These are phyloP conservation scores for Apomyelois bistriatella DNA, from an alignment of 2,888 invertebrate genomes.

Conservation along the genomic window DNA sequence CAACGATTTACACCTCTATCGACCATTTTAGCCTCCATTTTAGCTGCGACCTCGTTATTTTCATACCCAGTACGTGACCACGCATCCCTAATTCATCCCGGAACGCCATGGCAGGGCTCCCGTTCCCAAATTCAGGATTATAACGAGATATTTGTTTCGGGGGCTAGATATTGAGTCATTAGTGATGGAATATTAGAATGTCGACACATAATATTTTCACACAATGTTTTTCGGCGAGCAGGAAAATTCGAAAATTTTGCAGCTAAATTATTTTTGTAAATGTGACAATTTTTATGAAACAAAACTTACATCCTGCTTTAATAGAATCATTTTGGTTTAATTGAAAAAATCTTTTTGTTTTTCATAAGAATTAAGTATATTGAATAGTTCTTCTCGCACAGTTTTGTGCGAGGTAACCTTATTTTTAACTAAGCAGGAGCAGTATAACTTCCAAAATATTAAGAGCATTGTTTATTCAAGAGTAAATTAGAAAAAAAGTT, in stretches of 20 bases:
- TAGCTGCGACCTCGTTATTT: slow-evolving; percentile 44
- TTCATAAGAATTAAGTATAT: too few relatives aligned
- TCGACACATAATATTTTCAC: neutral
- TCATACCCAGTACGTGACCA: slow-evolving; percentile 57
- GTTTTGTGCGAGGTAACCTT: too few relatives aligned
- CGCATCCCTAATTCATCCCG: slow-evolving; percentile 48
- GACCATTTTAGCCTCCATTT: slow-evolving; percentile 24
- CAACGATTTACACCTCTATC: neutral
- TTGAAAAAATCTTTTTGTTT: too few relatives aligned
- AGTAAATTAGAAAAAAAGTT: slow-evolving; percentile 50
- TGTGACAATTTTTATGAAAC: too few relatives aligned
- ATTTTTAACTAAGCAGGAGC: too few relatives aligned
- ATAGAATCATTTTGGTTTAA: too few relatives aligned
- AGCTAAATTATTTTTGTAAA: too few relatives aligned
- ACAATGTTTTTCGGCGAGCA: neutral
- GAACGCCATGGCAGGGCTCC: slow-evolving; percentile 19
- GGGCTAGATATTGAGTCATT: slow-evolving; percentile 20
- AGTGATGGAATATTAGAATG: neutral
- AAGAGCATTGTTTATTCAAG: slow-evolving; percentile 24
- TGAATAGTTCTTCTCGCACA: too few relatives aligned
- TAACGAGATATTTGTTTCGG: slow-evolving; percentile 40
- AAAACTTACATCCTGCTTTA: too few relatives aligned
- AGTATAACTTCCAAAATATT: too few relatives aligned
- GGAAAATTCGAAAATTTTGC: too few relatives aligned
- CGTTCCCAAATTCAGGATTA: slow-evolving; percentile 31